Base-by-base conservation (phyloP, 2,888 invertebrate species). In the Cantharis nigra region DNA sequence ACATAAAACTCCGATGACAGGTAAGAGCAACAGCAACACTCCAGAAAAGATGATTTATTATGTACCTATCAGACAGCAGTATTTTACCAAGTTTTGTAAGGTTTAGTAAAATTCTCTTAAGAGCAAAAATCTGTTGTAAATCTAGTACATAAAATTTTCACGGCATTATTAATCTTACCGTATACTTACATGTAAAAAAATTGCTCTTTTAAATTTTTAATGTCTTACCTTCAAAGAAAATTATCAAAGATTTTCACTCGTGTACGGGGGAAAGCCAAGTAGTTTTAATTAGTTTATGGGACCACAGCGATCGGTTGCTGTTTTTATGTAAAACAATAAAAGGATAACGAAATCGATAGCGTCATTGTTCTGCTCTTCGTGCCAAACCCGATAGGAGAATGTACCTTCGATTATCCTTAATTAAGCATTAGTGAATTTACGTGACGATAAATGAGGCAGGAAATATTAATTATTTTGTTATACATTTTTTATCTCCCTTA, bases 401-500 rank as follows among this genome's bases (percentile, higher is more conserved):
- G 33, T 13, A 33, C 33, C 33, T 33, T 33, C 33, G 33, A 33
- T 13, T n/a, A 33, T 33, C 33, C 13, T 33, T 33, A 33, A 33
- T 33, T 33, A 33, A 33, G 33, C 33, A n/a, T 33, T n/a, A 33
- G 13, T 33, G 33, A 33, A 33, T 33, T 33, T 33, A 33, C 33
- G 33, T n/a, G 33, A 33, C 33, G 33, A 33, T 33, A 33, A 33
- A 33, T n/a, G 13, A 33, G 33, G 13, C 13, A 33, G 33, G 33
- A 33, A 33, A 33, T 33, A 33, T 72, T 73, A 74, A 74, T 74
- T 74, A 74, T 74, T 74, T 74, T 33, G 74, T 26, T 70, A n/a
- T 64, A 49, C 20, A 69, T 72, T 76, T 77, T 77, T 74, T 65
- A 67, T 49, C 63, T 74, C n/a, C 65, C 30, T 65, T 71, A 64